Evolutionary conservation across 2,797 vertebrate species (phyloP).

Genomic region (Pelobates cultripes): DNA sequence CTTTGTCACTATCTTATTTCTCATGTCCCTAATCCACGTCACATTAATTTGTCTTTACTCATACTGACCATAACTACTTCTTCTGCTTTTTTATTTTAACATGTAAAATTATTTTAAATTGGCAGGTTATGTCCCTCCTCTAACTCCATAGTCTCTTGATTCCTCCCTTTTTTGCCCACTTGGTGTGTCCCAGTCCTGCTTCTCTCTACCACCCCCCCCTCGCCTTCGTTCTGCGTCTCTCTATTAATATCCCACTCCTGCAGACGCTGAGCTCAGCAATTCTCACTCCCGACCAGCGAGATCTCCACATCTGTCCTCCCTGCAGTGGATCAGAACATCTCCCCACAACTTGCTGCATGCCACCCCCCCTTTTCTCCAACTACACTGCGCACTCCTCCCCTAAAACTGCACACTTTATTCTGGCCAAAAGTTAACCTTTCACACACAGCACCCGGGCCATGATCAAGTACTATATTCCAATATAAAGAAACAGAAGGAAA

Average conservation of each 20-base stretch:
- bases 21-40: neutral
- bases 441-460: neutral
- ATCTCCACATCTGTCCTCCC: slow-evolving; percentile 35
- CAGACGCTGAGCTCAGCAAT: slow-evolving; percentile 67
- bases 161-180: neutral
- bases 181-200: neutral
- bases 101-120: neutral
- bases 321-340: slow-evolving; percentile 37
- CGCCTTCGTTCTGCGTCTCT: slow-evolving; percentile 42
- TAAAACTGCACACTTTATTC: neutral
- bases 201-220: neutral
- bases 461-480: neutral
- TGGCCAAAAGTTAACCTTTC: slow-evolving; percentile 4
- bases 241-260: slow-evolving; percentile 65
- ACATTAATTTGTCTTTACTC: neutral
- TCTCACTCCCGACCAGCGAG: slow-evolving; percentile 49
- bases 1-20: neutral
- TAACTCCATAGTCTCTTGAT: neutral
- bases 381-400: slow-evolving; percentile 21
- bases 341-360: neutral
- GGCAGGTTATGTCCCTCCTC: slow-evolving; percentile 2
- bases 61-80: neutral
- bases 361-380: neutral
- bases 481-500: neutral
- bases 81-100: neutral